phyloP scores from a whole-genome alignment of 2,113 vertebrate species.

The Perccottus glenii region DNA sequence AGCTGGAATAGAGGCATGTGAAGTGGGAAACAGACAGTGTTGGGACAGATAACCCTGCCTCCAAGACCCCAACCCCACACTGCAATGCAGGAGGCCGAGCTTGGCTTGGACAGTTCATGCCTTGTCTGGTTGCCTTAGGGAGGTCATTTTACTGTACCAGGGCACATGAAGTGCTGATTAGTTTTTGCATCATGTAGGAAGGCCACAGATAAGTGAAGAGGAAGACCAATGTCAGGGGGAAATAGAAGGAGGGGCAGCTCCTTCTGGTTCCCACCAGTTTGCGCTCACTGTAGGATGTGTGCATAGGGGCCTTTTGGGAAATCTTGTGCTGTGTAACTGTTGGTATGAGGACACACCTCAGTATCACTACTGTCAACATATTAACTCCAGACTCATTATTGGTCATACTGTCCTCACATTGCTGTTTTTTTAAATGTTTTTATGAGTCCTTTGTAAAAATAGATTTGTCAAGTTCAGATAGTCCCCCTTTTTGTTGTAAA shows the following conservation, averaged over 20 bases:
- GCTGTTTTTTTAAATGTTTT: background rate
- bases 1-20: constrained; percentile 79
- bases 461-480: constrained; percentile 69
- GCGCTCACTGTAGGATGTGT: constrained; percentile 22
- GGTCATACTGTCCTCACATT: background rate
- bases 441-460: constrained; percentile 66
- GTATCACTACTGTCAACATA: constrained; percentile 2
- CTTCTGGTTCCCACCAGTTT: constrained; percentile 67
- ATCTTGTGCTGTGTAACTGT: constrained; percentile 15
- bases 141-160: constrained; percentile 58
- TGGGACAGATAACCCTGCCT: constrained; percentile 63
- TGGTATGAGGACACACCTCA: constrained; percentile 17
- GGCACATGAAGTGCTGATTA: constrained; percentile 75
- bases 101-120: constrained; percentile 63
- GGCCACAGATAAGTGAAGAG: constrained; percentile 70
- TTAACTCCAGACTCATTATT: constrained; percentile 2
- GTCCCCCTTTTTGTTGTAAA: constrained; percentile 1
- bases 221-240: constrained; percentile 70
- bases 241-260: constrained; percentile 44
- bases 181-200: constrained; percentile 64
- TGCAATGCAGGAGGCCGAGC: constrained; percentile 50
- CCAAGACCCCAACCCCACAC: constrained; percentile 28
- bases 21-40: constrained; percentile 61
- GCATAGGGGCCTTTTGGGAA: constrained; percentile 29
- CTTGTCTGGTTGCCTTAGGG: constrained; percentile 67